phyloP scores from a whole-genome alignment of 2,113 vertebrate species.

The Tragelaphus strepsiceros region DNA sequence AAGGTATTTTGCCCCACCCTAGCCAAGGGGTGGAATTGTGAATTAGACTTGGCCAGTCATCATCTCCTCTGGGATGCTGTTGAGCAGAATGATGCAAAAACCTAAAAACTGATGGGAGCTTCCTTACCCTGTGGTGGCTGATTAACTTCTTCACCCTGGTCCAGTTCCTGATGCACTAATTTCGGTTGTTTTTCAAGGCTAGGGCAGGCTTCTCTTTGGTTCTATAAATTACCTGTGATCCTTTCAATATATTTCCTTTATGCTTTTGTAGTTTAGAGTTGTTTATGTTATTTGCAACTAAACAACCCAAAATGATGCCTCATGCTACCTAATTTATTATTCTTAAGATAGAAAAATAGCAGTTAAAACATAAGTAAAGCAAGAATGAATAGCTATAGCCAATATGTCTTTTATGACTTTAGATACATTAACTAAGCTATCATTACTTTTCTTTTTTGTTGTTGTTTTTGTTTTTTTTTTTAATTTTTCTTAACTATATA shows the following conservation, averaged over 20 bases:
- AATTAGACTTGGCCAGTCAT: background rate
- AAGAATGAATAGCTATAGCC: background rate
- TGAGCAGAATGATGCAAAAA: background rate
- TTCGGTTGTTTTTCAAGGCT: background rate
- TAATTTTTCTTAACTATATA: no score
- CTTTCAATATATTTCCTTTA: background rate
- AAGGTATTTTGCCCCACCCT: background rate
- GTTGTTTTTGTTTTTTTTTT: no score
- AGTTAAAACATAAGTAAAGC: background rate
- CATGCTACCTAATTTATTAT: background rate
- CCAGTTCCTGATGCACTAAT: background rate
- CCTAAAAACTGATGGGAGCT: background rate
- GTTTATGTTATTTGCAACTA: background rate
- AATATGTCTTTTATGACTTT: background rate
- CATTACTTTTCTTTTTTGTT: background rate
- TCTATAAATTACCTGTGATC: background rate
- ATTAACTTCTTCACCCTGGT: background rate
- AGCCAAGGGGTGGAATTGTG: background rate
- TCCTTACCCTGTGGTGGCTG: background rate
- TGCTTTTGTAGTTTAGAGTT: background rate
- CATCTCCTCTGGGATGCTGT: background rate
- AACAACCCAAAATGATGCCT: background rate
- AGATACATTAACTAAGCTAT: background rate
- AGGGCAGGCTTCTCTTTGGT: background rate
- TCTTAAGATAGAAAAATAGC: background rate